Percentiles rank a stretch among this genome's conserved stretches.
These are phyloP conservation scores for Bombyx mandarina DNA, from an alignment of 1,140 invertebrate species.

Conservation along the genomic window DNA sequence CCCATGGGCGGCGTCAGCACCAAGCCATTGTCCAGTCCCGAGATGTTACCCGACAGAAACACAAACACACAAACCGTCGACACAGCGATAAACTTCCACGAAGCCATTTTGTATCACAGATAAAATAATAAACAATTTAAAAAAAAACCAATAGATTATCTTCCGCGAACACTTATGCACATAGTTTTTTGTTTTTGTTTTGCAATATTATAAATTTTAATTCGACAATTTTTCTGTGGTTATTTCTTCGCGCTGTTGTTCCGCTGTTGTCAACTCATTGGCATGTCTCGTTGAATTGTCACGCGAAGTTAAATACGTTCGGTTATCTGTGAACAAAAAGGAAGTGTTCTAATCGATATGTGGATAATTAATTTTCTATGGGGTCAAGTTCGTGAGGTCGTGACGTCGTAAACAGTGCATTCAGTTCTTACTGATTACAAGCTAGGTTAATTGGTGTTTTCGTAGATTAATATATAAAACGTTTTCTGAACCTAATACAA, in stretches of 20 bases:
- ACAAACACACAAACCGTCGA: slow-evolving; percentile 45
- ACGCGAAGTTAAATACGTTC: slow-evolving; percentile 8
- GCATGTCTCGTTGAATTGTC: slow-evolving; percentile 4
- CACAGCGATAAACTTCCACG: slow-evolving; percentile 31
- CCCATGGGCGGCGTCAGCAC: slow-evolving; percentile 88
- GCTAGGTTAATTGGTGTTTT: too few relatives aligned
- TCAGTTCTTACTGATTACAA: too few relatives aligned
- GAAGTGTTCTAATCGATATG: slow-evolving; percentile 5
- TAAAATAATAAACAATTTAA: not conserved
- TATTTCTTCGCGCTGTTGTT: not conserved
- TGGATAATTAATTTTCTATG: slow-evolving; percentile 2
- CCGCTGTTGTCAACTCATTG: slow-evolving; percentile 1
- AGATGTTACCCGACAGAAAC: slow-evolving; percentile 43
- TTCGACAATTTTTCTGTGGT: not conserved
- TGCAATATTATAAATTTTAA: not conserved
- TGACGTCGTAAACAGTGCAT: not conserved
- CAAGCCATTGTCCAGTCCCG: slow-evolving; percentile 84
- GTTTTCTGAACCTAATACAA: too few relatives aligned
- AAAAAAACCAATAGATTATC: slow-evolving; percentile 6
- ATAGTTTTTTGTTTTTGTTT: slow-evolving; percentile 36
- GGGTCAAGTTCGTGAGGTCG: slow-evolving; percentile 1
- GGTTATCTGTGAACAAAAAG: slow-evolving; percentile 25
- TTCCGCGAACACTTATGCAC: slow-evolving; percentile 25
- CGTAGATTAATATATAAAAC: too few relatives aligned
- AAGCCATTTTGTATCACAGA: slow-evolving; percentile 29